These are phyloP conservation scores for Eristalinus sepulchralis DNA, from an alignment of 2,888 invertebrate species.

Conservation along the genomic window DNA sequence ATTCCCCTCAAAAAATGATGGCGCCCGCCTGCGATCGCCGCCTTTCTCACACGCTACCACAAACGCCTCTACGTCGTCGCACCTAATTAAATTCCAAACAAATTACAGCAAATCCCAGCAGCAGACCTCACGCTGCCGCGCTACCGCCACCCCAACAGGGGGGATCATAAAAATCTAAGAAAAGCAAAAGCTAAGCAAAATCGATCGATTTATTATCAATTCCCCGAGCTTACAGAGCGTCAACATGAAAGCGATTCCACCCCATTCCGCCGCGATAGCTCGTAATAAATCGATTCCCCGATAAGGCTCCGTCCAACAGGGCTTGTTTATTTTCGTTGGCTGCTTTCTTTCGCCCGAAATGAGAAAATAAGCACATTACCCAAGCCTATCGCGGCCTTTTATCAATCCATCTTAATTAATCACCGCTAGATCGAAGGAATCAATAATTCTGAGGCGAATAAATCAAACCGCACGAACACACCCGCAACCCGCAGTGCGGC, in stretches of 20 bases:
- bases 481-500: no score
- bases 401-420: conserved; percentile 81
- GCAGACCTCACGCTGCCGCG: neutral
- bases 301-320: conserved; percentile 23
- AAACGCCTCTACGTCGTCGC: neutral
- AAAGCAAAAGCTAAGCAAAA: conserved; percentile 7
- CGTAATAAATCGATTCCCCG: conserved; percentile 57
- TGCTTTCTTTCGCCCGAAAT: conserved; percentile 1
- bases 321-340: conserved; percentile 8
- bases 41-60: neutral
- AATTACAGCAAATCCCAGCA: neutral
- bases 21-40: neutral
- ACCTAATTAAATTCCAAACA: neutral
- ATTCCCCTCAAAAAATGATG: neutral
- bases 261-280: conserved; percentile 48
- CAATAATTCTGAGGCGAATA: conserved; percentile 61
- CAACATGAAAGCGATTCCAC: conserved; percentile 60
- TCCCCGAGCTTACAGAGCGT: conserved; percentile 20
- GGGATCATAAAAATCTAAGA: neutral
- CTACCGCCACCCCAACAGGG: neutral
- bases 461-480: conserved; percentile 25
- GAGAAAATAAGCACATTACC: conserved; percentile 58
- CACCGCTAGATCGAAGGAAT: conserved; percentile 73
- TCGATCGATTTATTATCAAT: conserved; percentile 65
- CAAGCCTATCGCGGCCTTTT: conserved; percentile 67